Evolutionary conservation across 2,797 vertebrate species (phyloP).

Genomic region (Tenualosa thibaudeaui): DNA sequence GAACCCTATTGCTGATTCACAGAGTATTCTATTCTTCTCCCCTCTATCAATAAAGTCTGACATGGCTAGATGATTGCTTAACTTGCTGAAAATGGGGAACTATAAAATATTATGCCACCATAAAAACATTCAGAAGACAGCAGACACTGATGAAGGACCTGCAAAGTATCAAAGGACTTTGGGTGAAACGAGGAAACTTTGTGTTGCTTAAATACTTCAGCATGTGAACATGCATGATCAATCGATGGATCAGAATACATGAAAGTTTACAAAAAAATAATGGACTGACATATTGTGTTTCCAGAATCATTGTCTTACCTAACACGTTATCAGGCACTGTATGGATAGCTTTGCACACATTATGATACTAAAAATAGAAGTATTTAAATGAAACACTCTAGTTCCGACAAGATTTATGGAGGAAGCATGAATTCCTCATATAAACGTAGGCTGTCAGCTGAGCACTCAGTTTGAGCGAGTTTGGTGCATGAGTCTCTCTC

Average conservation of each 20-base stretch:
- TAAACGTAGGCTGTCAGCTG: constrained; percentile 9
- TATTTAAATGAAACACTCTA: not conserved
- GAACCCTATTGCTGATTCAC: constrained; percentile 1
- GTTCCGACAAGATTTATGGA: constrained; percentile 11
- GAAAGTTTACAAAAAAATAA: not conserved
- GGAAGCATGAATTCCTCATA: not conserved
- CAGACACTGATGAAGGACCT: not conserved
- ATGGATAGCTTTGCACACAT: not conserved
- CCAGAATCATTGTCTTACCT: not conserved
- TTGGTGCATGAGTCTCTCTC: not conserved
- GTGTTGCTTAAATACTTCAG: not conserved
- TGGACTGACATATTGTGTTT: constrained; percentile 2
- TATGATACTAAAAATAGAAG: not conserved
- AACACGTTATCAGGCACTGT: not conserved
- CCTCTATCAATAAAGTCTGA: not conserved
- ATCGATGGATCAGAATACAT: not conserved
- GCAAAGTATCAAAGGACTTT: not conserved
- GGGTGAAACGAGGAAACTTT: not conserved
- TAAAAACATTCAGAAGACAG: not conserved
- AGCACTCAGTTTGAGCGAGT: not conserved
- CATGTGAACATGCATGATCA: not conserved
- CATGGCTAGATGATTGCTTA: not conserved
- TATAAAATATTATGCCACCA: not conserved
- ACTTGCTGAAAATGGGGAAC: not conserved
- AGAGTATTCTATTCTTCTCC: not conserved